Conservation (phyloP, 2,888 invertebrate species). For the Torymus tubicola region DNA sequence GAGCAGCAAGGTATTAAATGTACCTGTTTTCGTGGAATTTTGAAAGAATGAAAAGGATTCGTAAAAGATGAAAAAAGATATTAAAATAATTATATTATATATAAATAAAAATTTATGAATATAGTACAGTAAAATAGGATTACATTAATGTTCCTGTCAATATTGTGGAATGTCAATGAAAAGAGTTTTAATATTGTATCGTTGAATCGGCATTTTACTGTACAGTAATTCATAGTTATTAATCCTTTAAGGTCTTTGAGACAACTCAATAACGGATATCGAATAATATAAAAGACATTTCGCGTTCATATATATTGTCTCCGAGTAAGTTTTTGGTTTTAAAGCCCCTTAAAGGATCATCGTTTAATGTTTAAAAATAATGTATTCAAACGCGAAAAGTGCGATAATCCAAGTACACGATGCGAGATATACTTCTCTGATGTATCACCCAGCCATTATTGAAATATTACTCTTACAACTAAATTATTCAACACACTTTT, state of each 20-base stretch:
- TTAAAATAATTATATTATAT: background rate
- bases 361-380: constrained; percentile 7
- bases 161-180: background rate
- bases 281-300: too few relatives aligned
- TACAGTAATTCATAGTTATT: background rate
- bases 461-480: background rate
- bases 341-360: too few relatives aligned
- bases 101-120: constrained; percentile 14
- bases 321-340: too few relatives aligned
- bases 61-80: too few relatives aligned
- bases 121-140: constrained; percentile 23
- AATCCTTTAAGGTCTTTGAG: background rate
- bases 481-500: background rate
- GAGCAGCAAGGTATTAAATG: constrained; percentile 26
- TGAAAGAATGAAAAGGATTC: background rate
- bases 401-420: constrained; percentile 32
- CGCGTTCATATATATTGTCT: too few relatives aligned
- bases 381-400: constrained; percentile 7
- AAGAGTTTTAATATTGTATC: background rate
- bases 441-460: constrained; percentile 16
- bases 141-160: background rate
- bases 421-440: constrained; percentile 19
- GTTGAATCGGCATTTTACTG: constrained; percentile 7
- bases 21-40: constrained; percentile 27
- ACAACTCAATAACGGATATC: background rate